Percentiles rank a stretch among this genome's conserved stretches.
phyloP scores from a whole-genome alignment of 2,797 vertebrate species.

The Parotocinclus haroldoi region DNA sequence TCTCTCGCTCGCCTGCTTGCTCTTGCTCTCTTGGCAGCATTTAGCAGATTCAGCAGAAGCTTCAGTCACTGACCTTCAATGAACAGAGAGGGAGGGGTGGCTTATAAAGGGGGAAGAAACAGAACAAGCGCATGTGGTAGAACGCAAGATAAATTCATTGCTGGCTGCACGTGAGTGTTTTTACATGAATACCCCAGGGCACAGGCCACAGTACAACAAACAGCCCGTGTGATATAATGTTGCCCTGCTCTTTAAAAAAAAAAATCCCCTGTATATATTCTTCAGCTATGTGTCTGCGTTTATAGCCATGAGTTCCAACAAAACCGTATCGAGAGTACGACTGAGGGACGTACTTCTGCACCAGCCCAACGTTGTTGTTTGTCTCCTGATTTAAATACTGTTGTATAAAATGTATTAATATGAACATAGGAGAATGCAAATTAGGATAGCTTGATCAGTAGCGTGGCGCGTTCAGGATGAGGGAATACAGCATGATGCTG shows the following conservation, averaged over 20 bases:
- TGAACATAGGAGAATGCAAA: too few relatives aligned
- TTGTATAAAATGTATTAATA: background rate
- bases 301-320: slow-evolving; percentile 9
- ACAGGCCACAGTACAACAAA: slow-evolving; percentile 30
- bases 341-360: background rate
- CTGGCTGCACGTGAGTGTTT: slow-evolving; percentile 26
- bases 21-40: slow-evolving; percentile 33
- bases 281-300: slow-evolving; percentile 6
- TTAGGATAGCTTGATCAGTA: background rate
- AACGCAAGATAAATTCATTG: slow-evolving; percentile 27
- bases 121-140: background rate
- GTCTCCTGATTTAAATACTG: background rate
- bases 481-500: slow-evolving; percentile 18
- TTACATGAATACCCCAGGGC: slow-evolving; percentile 27
- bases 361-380: slow-evolving; percentile 2
- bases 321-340: slow-evolving; percentile 7
- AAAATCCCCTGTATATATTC: background rate
- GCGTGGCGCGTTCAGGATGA: background rate
- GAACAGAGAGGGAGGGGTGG: slow-evolving; percentile 19
- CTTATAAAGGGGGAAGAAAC: background rate
- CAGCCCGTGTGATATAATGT: slow-evolving; percentile 24
- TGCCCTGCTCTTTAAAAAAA: slow-evolving; percentile 5
- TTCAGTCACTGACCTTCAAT: slow-evolving; percentile 65
- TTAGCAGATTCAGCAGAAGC: slow-evolving; percentile 72
- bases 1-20: background rate